Base-by-base conservation (phyloP, 2,888 invertebrate genomes). In the Plutella xylostella region DNA sequence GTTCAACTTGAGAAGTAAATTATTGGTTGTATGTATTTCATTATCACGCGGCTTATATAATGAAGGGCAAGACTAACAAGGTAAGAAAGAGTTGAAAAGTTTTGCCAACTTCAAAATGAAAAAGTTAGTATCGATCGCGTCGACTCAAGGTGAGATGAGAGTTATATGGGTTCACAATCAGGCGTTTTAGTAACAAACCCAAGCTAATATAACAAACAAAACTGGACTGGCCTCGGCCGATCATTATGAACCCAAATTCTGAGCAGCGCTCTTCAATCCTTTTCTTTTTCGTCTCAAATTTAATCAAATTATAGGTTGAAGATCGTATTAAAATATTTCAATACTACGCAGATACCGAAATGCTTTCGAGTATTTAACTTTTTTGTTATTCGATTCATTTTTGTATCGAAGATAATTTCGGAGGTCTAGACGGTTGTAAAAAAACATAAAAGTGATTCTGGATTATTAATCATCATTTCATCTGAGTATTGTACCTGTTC, bases 301-400 rank as follows among this genome's bases (percentile, higher is more conserved):
- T 83, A 77, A 83, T 82, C 77, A 83, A 83, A 83, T 83, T 83
- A 83, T 80, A 82, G 79, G 82, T 80, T 82, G 63, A 69, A 66
- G 68, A 46, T 46, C 65, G 65, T 72, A 73, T 82, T 82, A 77
- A 80, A 83, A 82, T 80, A 80, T 82, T 83, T 79, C 80, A 78
- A 79, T 82, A 75, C 61, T 68, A 61, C 60, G 65, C 68, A 70
- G 73, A 72, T 79, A 77, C 68, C 42, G 39, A 44, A 38, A 25
- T 41, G 33, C 45, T 46, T 72, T 76, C 69, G 77, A 79, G 75
- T 79, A 78, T 80, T 77, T 61, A 65, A 33, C 57, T 68, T 73
- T 82, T 78, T 82, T 80, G 69, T 78, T 78, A 67, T 77, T 70
- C 57, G 69, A 72, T 75, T 77, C 69, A 63, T 69, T 71, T 70